These are phyloP conservation scores for Laothoe populi DNA, from an alignment of 2,888 invertebrate species.

Conservation along the genomic window DNA sequence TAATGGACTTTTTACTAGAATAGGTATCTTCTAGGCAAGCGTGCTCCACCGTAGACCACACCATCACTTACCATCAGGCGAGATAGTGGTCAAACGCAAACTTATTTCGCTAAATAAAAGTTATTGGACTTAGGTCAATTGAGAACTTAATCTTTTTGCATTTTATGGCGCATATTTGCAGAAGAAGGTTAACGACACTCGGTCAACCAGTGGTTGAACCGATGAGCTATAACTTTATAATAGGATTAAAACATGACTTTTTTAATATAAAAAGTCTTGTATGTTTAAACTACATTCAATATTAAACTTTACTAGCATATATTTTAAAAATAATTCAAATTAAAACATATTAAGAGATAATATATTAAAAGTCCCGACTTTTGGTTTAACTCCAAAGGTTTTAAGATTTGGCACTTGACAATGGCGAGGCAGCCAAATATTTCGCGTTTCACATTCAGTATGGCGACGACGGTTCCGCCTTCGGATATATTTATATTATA, in stretches of 20 bases:
- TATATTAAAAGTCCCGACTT: conserved; percentile 38
- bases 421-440: conserved; percentile 56
- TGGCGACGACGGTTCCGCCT: conserved; percentile 32
- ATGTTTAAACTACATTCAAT: background rate
- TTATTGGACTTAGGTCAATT: background rate
- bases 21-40: too few species aligned
- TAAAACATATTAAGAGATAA: conserved; percentile 24
- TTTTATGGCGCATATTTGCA: background rate
- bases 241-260: background rate
- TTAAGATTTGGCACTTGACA: conserved; percentile 61
- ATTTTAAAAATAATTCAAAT: background rate
- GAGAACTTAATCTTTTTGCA: background rate
- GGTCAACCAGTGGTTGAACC: background rate
- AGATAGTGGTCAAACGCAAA: too few species aligned
- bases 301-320: too few species aligned
- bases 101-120: too few species aligned
- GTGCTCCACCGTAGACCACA: too few species aligned
- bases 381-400: conserved; percentile 50
- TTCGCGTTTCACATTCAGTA: conserved; percentile 34
- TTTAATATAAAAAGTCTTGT: too few species aligned
- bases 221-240: conserved; percentile 4
- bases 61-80: too few species aligned
- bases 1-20: background rate
- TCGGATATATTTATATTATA: conserved; percentile 26
- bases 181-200: background rate